Evolutionary conservation across 2,888 invertebrate species (phyloP), one percentile per base, ranked within the genome.

Genomic region (Drosophila siamana): DNA sequence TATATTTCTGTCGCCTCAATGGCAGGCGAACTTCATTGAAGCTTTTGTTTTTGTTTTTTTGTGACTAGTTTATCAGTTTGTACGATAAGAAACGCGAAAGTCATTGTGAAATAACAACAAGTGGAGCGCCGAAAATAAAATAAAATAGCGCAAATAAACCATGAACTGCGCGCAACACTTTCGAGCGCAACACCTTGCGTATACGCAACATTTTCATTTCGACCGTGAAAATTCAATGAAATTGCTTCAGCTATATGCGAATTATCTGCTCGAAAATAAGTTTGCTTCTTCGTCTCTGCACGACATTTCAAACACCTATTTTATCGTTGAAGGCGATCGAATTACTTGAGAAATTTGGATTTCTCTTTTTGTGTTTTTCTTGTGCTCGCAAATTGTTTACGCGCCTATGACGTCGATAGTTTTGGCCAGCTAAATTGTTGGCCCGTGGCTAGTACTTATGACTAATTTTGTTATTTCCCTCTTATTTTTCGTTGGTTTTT

Each of bases 21-120:
- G 72, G 50, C 51, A 28, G 38, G 24, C 11, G 8, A 55, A 74
- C 41, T 82, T 83, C 83, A 83, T 83, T 83, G 77, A 83, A 74
- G 59, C 38, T 51, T 84, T n/a, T n/a, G n/a, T n/a, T n/a, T n/a
- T n/a, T n/a, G n/a, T n/a, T n/a, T 72, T 54, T 50, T 46, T 52
- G 9, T 33, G 15, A 30, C 41, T n/a, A 1, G 46, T 70, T 81
- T 81, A 83, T 87, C 85, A 85, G 70, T 79, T 77, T 67, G 86
- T 33, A 66, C 80, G 83, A 83, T 83, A 83, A 79, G 68, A 40
- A 57, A 16, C 24, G 15, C n/a, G 8, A 44, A 55, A 66, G 46
- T 70, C 66, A 75, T 36, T 55, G 54, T 67, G 71, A 57, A 63
- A 61, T 57, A 62, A 66, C 54, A 74, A 68, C 52, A 56, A 67